phyloP scores from a whole-genome alignment of 2,888 invertebrate genomes.

The Scelioninae gen. 1 region DNA sequence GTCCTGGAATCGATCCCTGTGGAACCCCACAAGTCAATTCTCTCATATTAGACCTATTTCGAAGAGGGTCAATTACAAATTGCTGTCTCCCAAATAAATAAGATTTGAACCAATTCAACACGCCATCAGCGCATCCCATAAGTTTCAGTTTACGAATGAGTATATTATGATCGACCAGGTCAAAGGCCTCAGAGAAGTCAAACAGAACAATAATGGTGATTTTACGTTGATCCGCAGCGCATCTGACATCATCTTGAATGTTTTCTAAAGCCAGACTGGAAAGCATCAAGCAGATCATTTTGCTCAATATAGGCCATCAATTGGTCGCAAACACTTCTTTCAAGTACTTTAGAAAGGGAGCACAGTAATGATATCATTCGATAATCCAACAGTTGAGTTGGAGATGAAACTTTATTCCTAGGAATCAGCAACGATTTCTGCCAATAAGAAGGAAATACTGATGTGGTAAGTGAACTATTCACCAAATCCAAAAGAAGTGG shows the following conservation, averaged over 20 bases:
- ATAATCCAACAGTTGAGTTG: background rate
- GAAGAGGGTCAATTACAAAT: background rate
- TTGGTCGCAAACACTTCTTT: background rate
- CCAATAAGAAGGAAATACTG: background rate
- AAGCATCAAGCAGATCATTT: background rate
- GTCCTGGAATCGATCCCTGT: conserved; percentile 4
- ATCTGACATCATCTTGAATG: background rate
- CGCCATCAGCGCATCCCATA: background rate
- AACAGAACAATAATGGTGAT: background rate
- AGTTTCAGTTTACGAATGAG: background rate
- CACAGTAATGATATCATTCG: background rate
- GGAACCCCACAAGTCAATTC: background rate
- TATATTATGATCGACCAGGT: background rate
- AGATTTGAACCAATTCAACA: background rate
- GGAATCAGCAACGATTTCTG: background rate
- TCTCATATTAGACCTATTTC: background rate
- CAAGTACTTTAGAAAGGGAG: background rate
- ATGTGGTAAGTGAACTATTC: background rate
- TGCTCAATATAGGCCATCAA: background rate
- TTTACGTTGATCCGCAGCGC: background rate
- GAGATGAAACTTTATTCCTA: background rate
- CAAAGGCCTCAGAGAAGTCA: conserved; percentile 5
- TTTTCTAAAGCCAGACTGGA: background rate
- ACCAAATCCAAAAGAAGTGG: background rate
- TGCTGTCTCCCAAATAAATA: background rate